Percentiles rank a stretch among this genome's conserved stretches.
These are phyloP conservation scores for Achatina immaculata DNA, from an alignment of 1,140 invertebrate genomes.

Conservation along the genomic window DNA sequence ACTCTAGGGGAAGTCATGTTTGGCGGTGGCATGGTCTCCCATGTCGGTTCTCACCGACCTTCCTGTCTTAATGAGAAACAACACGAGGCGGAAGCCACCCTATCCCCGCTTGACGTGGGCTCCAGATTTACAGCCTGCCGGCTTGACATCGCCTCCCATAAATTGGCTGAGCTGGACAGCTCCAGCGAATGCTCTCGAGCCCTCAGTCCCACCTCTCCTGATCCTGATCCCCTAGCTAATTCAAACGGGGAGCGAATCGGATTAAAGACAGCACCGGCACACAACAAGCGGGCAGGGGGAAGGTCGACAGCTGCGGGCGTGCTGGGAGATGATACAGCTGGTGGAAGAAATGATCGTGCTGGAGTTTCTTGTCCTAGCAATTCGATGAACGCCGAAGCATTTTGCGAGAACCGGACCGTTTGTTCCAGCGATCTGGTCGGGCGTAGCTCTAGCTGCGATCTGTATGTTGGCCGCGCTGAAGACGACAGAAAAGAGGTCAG, in stretches of 20 bases:
- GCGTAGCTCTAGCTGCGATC: background rate
- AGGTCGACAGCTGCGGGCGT: background rate
- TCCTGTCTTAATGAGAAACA: constrained; percentile 10
- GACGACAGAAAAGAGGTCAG: background rate
- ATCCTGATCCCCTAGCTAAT: constrained; percentile 11
- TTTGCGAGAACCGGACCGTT: background rate
- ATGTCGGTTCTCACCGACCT: constrained; percentile 2
- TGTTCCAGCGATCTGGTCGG: too few relatives aligned
- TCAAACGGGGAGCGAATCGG: constrained; percentile 15
- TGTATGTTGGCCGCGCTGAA: background rate
- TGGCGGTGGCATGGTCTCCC: constrained; percentile 5
- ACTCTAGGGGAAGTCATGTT: constrained; percentile 4
- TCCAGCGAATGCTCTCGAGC: background rate
- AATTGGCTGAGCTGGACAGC: constrained; percentile 10
- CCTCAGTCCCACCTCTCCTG: constrained; percentile 4
- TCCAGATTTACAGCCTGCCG: constrained; percentile 2
- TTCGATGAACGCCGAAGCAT: background rate
- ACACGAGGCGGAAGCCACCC: background rate
- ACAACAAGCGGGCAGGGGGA: background rate
- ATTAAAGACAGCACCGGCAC: background rate
- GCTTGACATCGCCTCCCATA: constrained; percentile 9
- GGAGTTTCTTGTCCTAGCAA: background rate
- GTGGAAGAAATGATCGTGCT: background rate
- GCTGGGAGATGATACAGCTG: background rate
- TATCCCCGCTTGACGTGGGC: background rate